Evolutionary conservation across 2,797 vertebrate genomes (phyloP), one percentile per base, ranked within the genome.

Genomic region (Alca torda): DNA sequence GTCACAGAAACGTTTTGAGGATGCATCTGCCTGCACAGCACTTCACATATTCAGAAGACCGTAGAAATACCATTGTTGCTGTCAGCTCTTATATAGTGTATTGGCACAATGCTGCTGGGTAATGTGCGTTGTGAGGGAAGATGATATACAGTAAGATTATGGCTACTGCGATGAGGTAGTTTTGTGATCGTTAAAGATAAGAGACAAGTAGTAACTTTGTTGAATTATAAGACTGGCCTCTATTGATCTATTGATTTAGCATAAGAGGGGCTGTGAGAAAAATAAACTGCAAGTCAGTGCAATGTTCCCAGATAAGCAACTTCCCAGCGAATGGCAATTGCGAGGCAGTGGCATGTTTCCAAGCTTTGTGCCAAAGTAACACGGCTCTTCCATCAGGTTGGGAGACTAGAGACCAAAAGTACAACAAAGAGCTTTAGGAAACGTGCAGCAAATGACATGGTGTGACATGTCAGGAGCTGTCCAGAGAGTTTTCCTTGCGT

Each of bases 391-490:
- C 72, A 0, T 84, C 30, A 21, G 64, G 6, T 6, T 74, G 60
- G 37, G 75, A 87, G 60, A 16, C 45, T 37, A 77, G 31, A 70
- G 84, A 75, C 45, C 68, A 46, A 41, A 95, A 80, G 56, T 23
- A 8, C 67, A 84, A 13, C 33, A 30, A 56, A 37, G 39, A 31
- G 39, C 56, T 90, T 79, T 63, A 80, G 68, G 60, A 93, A 87
- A 45, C 17, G 2, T 57, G 24, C 5, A 19, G 73, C 43, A 78
- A 69, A 30, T 65, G 59, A 65, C 16, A 1, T 14, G 31, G 30
- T 63, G 16, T 77, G 77, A 75, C 82, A 31, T 39, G n/a, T 75
- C 72, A 61, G 95, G 92, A 95, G 92, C 89, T 96, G 89, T 94
- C 95, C 91, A 85, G 89, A 61, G 72, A 51, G 23, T 75, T 93